Evolutionary conservation across 2,113 vertebrate species (phyloP), one percentile per base, ranked within the genome.

Genomic region (Solenodon paradoxus): DNA sequence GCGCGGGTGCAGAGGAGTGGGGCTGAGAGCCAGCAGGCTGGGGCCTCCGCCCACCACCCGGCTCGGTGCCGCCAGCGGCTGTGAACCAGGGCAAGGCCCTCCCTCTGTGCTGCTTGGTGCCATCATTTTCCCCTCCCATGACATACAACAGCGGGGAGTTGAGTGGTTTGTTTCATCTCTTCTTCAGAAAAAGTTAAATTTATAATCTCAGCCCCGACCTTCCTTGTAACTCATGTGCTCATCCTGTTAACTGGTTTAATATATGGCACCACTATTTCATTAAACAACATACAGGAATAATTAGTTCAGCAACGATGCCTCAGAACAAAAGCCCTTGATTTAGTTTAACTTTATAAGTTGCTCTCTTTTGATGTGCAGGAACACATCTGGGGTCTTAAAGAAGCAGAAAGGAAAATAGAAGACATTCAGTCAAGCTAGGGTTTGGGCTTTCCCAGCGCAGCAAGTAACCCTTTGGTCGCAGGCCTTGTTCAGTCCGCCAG

Each of bases 231-330:
- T 98, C 98, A 98, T 38, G 17, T 96, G 98, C 98, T 98, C 98
- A 98, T 98, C 98, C 97, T 98, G 98, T 98, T 98, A 98, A 96
- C 97, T 96, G 97, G 97, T 96, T 98, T 98, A 98, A 98, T 98
- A 98, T 98, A 98, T 98, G 97, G 98, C 98, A 98, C 97, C 8
- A 68, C 98, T 98, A 97, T 98, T 98, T 98, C 98, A 99, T 99
- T 98, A 99, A 98, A 98, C 97, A 98, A 98, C 98, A 98, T 98
- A 98, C 98, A 99, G 98, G 98, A 99, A 98, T 98, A 98, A 99
- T 99, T 99, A 99, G 98, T 98, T 98, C 98, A 98, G 98, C 98
- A 98, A 97, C 98, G 97, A 98, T 98, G 98, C 98, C 98, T 98
- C 40, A 82, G 98, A 98, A 98, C 98, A 99, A 99, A 99, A 98